Conservation (phyloP, 92 coral and sea anemone genomes). For the Epizoanthus illoricatus region DNA sequence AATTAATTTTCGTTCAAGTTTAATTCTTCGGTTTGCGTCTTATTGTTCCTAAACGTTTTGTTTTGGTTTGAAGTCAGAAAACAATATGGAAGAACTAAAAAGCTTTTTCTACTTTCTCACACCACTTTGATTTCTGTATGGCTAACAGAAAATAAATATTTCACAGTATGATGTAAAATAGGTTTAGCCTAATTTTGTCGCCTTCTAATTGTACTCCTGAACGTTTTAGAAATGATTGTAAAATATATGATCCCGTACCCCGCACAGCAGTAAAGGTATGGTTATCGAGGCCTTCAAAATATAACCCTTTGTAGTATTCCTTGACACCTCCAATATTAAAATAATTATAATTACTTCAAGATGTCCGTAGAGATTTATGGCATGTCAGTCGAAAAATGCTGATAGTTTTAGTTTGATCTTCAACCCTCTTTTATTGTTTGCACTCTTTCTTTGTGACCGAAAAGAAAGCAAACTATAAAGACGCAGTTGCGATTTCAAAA, state of each 20-base stretch:
- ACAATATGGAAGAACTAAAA: slow-evolving; percentile 18
- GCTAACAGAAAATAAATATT: slow-evolving; percentile 33
- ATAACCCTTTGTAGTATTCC: background rate
- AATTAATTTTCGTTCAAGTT: background rate
- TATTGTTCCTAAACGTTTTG: slow-evolving; percentile 20
- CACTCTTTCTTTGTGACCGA: slow-evolving; percentile 5
- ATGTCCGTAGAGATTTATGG: background rate
- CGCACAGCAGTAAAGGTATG: slow-evolving; percentile 16
- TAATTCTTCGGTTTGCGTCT: background rate
- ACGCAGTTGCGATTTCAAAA: slow-evolving; percentile 22
- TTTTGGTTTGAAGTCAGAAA: slow-evolving; percentile 24
- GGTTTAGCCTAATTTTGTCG: slow-evolving; percentile 22
- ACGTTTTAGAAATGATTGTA: slow-evolving; percentile 45
- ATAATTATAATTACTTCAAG: background rate
- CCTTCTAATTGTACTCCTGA: slow-evolving; percentile 20
- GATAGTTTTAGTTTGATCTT: background rate
- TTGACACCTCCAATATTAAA: background rate
- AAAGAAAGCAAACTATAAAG: slow-evolving; percentile 16
- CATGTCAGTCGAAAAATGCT: background rate
- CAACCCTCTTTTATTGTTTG: background rate
- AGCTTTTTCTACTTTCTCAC: slow-evolving; percentile 12
- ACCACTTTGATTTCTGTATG: slow-evolving; percentile 22
- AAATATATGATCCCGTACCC: slow-evolving; percentile 17
- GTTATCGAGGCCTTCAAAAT: background rate
- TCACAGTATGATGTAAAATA: slow-evolving; percentile 36